Base-by-base conservation (phyloP, 2,888 invertebrate species). In the Cataglyphis cursor region DNA sequence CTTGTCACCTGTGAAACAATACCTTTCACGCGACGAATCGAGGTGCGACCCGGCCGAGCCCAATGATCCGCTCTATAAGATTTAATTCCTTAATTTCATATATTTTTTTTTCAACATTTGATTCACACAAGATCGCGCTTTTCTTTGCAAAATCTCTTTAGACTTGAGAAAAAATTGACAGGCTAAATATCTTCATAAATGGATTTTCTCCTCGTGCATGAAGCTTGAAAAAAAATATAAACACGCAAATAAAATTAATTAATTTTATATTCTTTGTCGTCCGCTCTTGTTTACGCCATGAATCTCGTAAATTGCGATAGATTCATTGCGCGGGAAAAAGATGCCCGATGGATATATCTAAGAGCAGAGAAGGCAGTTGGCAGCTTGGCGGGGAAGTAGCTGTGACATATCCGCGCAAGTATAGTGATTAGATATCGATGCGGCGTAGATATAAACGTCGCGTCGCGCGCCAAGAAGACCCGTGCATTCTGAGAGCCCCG, bases 341-440 rank as follows among this genome's bases (percentile, higher is more conserved):
- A 57, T 38, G 18, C 38, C 21, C 1, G 24, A 24, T 1, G 51
- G 12, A n/a, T 38, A n/a, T 38, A n/a, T 24, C 35, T n/a, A 35
- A 38, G 31, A 12, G 18, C 18, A 64, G 35, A 75, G 48, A 75
- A 51, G 64, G 8, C 12, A 64, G 21, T 75, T 41, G 54, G 10
- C n/a, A 9, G n/a, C 24, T 66, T 4, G 38, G 21, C 28, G 44
- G 18, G 12, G 21, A 70, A 44, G 64, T 54, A 57, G 51, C 76
- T 44, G 73, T 68, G 84, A 81, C 76, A 78, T 72, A 66, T 80
- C 75, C 51, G 66, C 38, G 62, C 59, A 66, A 62, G 68, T 44
- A 73, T 54, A 76, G 78, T 82, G 88, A 88, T 88, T 88, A 80
- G 57, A 66, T 80, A 75, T 83, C 83, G 75, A 88, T 88, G 74